Evolutionary conservation across 2,113 vertebrate species (phyloP), one percentile per base, ranked within the genome.

Genomic region (Pedetes capensis): DNA sequence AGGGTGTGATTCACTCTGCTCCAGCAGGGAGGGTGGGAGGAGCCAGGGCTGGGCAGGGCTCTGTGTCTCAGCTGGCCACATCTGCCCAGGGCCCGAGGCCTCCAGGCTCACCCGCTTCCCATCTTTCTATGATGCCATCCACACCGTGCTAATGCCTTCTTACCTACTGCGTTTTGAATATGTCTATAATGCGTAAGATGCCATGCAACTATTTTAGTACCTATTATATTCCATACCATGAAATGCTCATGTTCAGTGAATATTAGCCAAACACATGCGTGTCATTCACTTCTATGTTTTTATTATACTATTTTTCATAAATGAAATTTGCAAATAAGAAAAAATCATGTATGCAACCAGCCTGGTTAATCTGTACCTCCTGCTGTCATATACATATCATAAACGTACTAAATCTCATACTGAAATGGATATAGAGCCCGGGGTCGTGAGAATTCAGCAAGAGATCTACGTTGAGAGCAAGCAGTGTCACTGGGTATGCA

Each of bases 1-100:
- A 42, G 78, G n/a, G n/a, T 29, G 37, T 22, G 39, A 27, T 9
- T 13, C 76, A 7, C 51, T 7, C 20, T 9, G 3, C 6, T 39
- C 53, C 37, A 2, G 23, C 74, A 53, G 20, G 10, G 49, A 39
- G 25, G n/a, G 51, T 22, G 44, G 34, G 42, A 74, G 34, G 20
- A 25, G 22, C 75, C 34, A 37, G n/a, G 23, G 23, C 17, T 23
- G 51, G 1, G 11, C 6, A 1, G 53, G 53, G 17, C 22, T 25
- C 53, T 42, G 53, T 6, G 3, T 29, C 18, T 25, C 0, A 2
- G 39, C 37, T 11, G 2, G 2, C 17, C 57, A 22, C 27, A 3
- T 4, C 53, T 14, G 37, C 13, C 13, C 55, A 4, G 22, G 18
- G 37, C 49, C 49, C 29, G 5, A 1, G 9, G 1, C 49, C 16